Evolutionary conservation across 2,888 invertebrate species (phyloP), one percentile per base, ranked within the genome.

Genomic region (Pterobdella sp.): DNA sequence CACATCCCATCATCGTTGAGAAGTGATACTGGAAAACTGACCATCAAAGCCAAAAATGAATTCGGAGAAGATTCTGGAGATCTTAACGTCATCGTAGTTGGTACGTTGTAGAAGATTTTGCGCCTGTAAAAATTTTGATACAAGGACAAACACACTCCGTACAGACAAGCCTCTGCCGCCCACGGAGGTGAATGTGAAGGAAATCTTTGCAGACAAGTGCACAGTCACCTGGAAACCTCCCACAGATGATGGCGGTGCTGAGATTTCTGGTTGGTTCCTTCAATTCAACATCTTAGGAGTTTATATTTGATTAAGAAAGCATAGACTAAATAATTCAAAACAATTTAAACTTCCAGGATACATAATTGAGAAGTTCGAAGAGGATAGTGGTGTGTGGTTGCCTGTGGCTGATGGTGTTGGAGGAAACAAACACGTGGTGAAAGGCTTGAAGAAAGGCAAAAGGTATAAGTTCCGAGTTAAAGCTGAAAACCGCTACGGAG

Each of bases 401-500:
- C 90, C 92, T 74, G 91, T 92, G 37, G 93, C 94, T 72, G 96
- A 95, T 42, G 79, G 81, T n/a, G 74, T 75, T 49, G 91, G 92
- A 2, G 89, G 91, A 76, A 89, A 89, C 66, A 79, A 80, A 68
- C 79, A 80, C 73, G 92, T 91, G 29, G 94, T 93, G 31, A 92
- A 93, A 82, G 92, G 93, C 74, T 87, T 98, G 65, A 90, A 90
- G 22, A 94, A 95, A 86, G 94, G 94, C 79, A 93, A 92, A 82
- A 94, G 93, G 83, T 96, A 95, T 84, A 87, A 91, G 29, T 96
- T 98, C 88, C 89, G 97, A 76, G 93, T 97, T 35, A 89, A 91
- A 73, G 97, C 98, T 29, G 97, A 97, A 84, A 98, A 97, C 83
- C 89, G 95, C 78, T 95, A 94, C 82, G 98, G 98, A 56, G 88